Base-by-base conservation (phyloP, 37 sponge, comb jelly and placozoan genomes). In the Oopsacas minuta region DNA sequence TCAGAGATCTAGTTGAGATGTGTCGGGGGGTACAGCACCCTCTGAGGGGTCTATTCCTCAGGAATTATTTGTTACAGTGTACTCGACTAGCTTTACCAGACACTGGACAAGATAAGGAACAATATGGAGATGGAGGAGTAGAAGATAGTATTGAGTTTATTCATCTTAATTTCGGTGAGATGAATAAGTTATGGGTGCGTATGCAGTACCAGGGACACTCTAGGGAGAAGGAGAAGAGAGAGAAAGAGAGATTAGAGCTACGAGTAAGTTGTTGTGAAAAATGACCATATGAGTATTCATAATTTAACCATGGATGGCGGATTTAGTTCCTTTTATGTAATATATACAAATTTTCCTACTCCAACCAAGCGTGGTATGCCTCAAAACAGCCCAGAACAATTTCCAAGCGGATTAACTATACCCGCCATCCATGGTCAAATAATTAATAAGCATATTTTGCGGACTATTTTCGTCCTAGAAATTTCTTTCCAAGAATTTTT, bases 171-270 rank as follows among this genome's bases (percentile, higher is more conserved):
- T 97, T 91, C 84, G 82, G 86, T 37, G 99, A 97, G 92, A 97
- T 97, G 99, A 97, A 97, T 90, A 97, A 97, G 87, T 89, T 97
- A 46, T 97, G 99, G 99, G 99, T 97, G 35, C 92, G 99, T 30
- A 97, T 97, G 95, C 99, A 97, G 82, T 96, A 97, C 87, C 99
- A 97, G 91, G 99, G 99, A 12, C 99, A 98, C 89, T 89, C 96
- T 7, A 83, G 92, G 82, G 99, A 98, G 90, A 93, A 90, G 85
- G 91, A 91, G 52, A 89, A 91, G 86, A 83, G 99, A 23, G 99
- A 98, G 86, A 90, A 95, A 85, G 99, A 98, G 85, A 82, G 99
- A 35, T 89, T 91, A 84, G 99, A 98, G 82, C 90, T 98, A 36
- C 22, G 75, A 61, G 75, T 61, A 61, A 61, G 75, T n/a, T 25